Conservation (phyloP, 1,140 invertebrate species). For the Penaeus vannamei region DNA sequence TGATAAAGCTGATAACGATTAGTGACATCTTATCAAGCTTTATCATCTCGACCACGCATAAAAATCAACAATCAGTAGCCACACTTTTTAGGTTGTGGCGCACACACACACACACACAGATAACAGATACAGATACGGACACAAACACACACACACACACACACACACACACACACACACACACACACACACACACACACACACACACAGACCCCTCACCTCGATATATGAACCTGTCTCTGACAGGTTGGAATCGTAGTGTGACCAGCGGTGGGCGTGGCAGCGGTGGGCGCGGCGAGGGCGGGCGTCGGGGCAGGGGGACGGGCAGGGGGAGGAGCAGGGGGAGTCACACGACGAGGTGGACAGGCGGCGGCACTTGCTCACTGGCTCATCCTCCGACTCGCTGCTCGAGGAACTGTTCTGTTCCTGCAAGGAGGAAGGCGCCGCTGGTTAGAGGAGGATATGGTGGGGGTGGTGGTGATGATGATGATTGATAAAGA, state of each 20-base stretch:
- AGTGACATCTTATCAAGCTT: no score
- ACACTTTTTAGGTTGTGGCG: no score
- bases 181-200: no score
- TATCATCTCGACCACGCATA: no score
- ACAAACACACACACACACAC: no score
- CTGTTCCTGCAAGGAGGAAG: constrained; percentile 59
- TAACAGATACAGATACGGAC: no score
- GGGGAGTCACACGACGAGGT: constrained; percentile 59
- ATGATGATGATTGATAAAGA: no score
- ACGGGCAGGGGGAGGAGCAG: constrained; percentile 36
- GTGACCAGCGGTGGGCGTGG: constrained; percentile 73
- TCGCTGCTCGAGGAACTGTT: constrained; percentile 70
- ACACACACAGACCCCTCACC: constrained; percentile 29
- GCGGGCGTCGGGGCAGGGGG: constrained; percentile 74
- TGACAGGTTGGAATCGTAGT: constrained; percentile 72
- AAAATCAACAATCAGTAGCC: no score
- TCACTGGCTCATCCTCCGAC: constrained; percentile 79
- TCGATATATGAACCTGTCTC: constrained; percentile 67
- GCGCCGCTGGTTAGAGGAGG: no score
- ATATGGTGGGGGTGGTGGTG: background rate
- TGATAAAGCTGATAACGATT: no score
- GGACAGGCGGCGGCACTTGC: constrained; percentile 74
- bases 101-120: no score
- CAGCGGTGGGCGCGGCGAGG: constrained; percentile 70
- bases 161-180: no score